phyloP scores from a whole-genome alignment of 2,888 invertebrate genomes.

The Matsumyia berberina region DNA sequence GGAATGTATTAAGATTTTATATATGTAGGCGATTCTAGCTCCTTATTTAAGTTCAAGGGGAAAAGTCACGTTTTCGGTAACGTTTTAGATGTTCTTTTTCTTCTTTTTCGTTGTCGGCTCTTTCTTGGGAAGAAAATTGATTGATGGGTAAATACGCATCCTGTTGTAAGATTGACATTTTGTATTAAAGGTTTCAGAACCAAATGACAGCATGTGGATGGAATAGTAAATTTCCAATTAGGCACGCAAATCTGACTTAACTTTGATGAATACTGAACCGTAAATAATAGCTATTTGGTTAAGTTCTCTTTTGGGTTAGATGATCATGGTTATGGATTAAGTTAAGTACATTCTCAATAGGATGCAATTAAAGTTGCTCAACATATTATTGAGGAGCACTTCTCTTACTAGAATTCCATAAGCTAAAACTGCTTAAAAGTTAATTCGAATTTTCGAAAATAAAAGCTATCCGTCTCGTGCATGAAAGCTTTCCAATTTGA shows the following conservation, averaged over 20 bases:
- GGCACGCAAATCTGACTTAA: conserved; percentile 34
- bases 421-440: no score
- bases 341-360: no score
- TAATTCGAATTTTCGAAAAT: no score
- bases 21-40: conserved; percentile 1
- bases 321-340: no score
- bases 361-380: no score
- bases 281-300: conserved; percentile 33
- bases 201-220: conserved; percentile 20
- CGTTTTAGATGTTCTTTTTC: background rate
- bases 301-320: background rate
- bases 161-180: conserved; percentile 33
- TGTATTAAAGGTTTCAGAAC: background rate
- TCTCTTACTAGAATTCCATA: no score
- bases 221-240: conserved; percentile 42
- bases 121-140: conserved; percentile 17
- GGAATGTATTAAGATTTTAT: conserved; percentile 34
- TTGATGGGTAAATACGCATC: conserved; percentile 30
- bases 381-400: no score
- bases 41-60: background rate
- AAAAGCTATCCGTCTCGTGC: no score
- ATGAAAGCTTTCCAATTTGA: no score
- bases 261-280: conserved; percentile 16
- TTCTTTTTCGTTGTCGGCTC: no score
- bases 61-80: conserved; percentile 35